Percentiles rank a stretch among this genome's conserved stretches.
These are phyloP conservation scores for Zeuzera pyrina DNA, from an alignment of 2,888 invertebrate species.

Conservation along the genomic window DNA sequence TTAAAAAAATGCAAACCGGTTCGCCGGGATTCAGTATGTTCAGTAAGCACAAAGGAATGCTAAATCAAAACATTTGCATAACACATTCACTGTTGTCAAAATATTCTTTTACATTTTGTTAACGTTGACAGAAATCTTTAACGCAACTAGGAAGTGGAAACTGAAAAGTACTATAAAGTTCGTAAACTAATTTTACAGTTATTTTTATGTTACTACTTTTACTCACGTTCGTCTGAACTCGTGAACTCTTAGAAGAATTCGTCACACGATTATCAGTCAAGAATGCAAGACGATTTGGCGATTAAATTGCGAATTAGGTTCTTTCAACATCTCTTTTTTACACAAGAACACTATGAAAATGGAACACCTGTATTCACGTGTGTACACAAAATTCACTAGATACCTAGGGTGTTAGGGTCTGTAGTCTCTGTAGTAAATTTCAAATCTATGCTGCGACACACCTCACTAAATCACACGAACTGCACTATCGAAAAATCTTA, in stretches of 20 bases:
- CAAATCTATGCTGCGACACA: slow-evolving; percentile 8
- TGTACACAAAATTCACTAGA: slow-evolving; percentile 48
- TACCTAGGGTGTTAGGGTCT: no score
- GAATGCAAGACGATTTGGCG: slow-evolving; percentile 42
- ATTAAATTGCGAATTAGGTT: slow-evolving; percentile 21
- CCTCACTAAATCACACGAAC: no score
- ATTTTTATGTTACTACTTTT: slow-evolving; percentile 46
- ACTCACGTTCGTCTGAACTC: slow-evolving; percentile 44
- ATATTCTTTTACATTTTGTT: slow-evolving; percentile 30
- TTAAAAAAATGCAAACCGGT: slow-evolving; percentile 21
- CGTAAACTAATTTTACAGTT: slow-evolving; percentile 39
- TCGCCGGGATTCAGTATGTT: slow-evolving; percentile 13
- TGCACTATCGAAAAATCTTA: no score
- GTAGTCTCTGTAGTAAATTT: no score
- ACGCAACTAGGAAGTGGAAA: no score
- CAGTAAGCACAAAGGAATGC: slow-evolving; percentile 24
- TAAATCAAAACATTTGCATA: slow-evolving; percentile 23
- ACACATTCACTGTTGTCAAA: slow-evolving; percentile 15
- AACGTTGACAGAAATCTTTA: no score
- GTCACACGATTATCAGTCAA: slow-evolving; percentile 47
- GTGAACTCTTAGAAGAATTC: slow-evolving; percentile 26
- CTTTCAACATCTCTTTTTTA: slow-evolving; percentile 28
- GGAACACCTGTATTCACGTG: slow-evolving; percentile 43
- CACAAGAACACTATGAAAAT: slow-evolving; percentile 26
- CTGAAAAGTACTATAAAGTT: no score